Evolutionary conservation across 2,113 vertebrate species (phyloP).

Genomic region (Paradisaea rubra): DNA sequence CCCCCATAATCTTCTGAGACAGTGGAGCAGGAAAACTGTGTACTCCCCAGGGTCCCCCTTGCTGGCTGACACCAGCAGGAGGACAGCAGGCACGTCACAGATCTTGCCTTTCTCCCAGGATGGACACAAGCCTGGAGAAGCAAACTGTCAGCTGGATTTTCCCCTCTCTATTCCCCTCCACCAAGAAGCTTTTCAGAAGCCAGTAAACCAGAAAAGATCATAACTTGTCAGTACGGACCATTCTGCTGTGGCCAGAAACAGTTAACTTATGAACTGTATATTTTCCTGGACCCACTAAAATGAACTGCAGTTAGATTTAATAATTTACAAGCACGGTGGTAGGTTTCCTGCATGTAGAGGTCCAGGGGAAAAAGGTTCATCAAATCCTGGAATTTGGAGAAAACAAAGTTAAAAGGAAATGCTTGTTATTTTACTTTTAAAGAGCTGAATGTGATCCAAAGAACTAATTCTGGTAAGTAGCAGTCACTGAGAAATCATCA

Average conservation of each 20-base stretch:
- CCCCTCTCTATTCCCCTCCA: not conserved
- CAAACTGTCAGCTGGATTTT: not conserved
- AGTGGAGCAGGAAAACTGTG: not conserved
- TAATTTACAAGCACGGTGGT: not conserved
- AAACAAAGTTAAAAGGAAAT: not conserved
- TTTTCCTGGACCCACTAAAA: not conserved
- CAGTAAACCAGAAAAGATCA: not conserved
- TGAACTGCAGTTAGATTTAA: not conserved
- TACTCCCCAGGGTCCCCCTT: not conserved
- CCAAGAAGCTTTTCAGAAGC: not conserved
- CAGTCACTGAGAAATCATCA: not conserved
- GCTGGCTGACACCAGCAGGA: not conserved
- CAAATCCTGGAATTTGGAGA: not conserved
- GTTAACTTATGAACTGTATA: not conserved
- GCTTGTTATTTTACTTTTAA: not conserved
- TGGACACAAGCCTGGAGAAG: not conserved
- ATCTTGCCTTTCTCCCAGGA: not conserved
- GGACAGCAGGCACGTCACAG: not conserved
- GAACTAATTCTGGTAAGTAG: not conserved
- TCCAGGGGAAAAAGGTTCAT: fast-evolving
- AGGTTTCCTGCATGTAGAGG: not conserved
- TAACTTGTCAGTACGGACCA: not conserved
- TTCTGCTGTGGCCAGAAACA: not conserved
- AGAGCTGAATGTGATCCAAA: not conserved
- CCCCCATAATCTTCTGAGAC: not conserved